phyloP scores from a whole-genome alignment of 2,797 vertebrate species.

The Muscicapa comitata region DNA sequence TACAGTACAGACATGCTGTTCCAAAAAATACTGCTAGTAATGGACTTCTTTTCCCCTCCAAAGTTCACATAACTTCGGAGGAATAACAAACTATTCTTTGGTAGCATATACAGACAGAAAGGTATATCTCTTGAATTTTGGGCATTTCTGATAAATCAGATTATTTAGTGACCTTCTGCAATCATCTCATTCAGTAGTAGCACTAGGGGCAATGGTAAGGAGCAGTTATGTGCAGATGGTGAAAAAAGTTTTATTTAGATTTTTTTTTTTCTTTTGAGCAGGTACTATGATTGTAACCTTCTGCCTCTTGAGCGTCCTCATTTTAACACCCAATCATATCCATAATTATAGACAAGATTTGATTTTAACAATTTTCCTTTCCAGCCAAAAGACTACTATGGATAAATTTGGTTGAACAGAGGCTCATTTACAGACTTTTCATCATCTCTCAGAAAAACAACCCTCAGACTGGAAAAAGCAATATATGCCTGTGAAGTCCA shows the following conservation, averaged over 20 bases:
- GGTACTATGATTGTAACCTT: not conserved
- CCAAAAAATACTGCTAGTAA: not conserved
- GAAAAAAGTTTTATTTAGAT: fast-evolving
- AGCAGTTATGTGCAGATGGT: not conserved
- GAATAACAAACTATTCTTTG: not conserved
- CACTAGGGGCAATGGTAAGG: not conserved
- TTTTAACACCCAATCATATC: not conserved
- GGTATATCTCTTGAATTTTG: not conserved
- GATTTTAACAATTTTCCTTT: not conserved
- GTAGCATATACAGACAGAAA: not conserved
- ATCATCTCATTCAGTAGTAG: not conserved
- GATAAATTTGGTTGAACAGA: not conserved
- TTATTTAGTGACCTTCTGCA: not conserved
- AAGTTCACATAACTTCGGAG: not conserved
- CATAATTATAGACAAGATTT: not conserved
- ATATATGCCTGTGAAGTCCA: not conserved
- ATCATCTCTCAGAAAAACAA: not conserved
- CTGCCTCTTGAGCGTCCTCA: not conserved
- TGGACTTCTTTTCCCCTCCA: not conserved
- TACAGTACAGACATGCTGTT: not conserved
- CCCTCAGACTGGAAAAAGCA: not conserved
- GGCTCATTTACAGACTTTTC: not conserved
- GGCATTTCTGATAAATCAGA: not conserved
- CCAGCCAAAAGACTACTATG: not conserved
- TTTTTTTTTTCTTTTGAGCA: not conserved